Evolutionary conservation across 2,888 invertebrate species (phyloP).

Genomic region (Scrobipalpa costella): DNA sequence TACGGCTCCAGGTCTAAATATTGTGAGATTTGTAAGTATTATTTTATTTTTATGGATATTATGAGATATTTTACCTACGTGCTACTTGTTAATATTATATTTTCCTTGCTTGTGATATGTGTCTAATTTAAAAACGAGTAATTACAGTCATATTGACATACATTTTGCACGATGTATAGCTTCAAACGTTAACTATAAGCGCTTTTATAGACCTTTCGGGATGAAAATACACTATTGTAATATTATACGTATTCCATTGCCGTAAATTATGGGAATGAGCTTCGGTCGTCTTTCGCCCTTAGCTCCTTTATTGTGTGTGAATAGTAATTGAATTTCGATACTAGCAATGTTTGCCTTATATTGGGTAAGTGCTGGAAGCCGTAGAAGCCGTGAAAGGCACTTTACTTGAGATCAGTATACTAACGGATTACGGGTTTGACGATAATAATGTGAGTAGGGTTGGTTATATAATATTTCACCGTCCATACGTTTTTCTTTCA

Average conservation of each 20-base stretch:
- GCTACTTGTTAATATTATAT: too few species aligned
- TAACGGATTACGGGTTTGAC: background rate
- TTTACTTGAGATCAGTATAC: background rate
- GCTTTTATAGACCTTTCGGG: background rate
- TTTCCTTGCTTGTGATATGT: too few species aligned
- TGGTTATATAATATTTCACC: background rate
- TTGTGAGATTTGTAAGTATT: too few species aligned
- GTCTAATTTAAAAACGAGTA: too few species aligned
- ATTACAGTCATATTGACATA: too few species aligned
- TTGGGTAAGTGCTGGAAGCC: slow-evolving; percentile 27
- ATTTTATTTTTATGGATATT: too few species aligned
- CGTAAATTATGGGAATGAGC: slow-evolving; percentile 6
- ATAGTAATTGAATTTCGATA: slow-evolving; percentile 53
- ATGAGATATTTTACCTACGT: too few species aligned
- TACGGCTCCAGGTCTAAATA: too few species aligned
- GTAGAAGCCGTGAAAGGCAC: slow-evolving; percentile 10
- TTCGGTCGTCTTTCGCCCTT: slow-evolving; percentile 27
- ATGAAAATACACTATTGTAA: background rate
- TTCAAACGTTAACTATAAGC: too few species aligned
- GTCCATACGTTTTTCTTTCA: background rate
- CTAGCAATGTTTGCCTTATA: slow-evolving; percentile 41
- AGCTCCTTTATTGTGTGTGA: slow-evolving; percentile 37
- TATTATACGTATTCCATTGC: background rate
- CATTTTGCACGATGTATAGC: too few species aligned
- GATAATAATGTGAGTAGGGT: background rate